Conservation (phyloP, 2,888 invertebrate species). For the Allolobophora icterica region DNA sequence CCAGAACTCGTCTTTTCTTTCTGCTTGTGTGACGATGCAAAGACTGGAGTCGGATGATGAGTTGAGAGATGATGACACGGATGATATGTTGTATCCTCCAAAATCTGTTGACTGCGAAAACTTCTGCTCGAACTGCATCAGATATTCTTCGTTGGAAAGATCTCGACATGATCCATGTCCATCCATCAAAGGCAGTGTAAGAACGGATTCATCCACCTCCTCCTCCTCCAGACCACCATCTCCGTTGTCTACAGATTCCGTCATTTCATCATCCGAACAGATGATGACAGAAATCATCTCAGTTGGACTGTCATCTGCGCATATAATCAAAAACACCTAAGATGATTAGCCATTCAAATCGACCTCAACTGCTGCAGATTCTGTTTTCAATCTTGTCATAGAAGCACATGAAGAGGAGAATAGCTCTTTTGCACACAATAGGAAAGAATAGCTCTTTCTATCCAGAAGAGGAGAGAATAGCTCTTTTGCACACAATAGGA, state of each 20-base stretch:
- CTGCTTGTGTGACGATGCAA: not conserved
- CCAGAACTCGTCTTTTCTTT: not conserved
- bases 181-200: not conserved
- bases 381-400: too few species aligned
- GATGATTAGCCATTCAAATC: too few species aligned
- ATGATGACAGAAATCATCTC: constrained; percentile 4
- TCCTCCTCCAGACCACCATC: not conserved
- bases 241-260: not conserved
- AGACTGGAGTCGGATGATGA: constrained; percentile 12
- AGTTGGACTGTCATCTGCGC: not conserved
- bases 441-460: too few species aligned
- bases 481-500: too few species aligned
- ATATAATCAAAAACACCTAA: not conserved
- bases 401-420: too few species aligned
- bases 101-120: not conserved
- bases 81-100: not conserved
- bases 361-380: too few species aligned
- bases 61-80: not conserved
- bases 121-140: constrained; percentile 17
- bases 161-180: not conserved
- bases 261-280: not conserved
- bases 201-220: not conserved
- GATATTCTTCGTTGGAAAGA: constrained; percentile 18
- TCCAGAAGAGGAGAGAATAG: too few species aligned
- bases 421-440: too few species aligned